These are phyloP conservation scores for Pseudochirops cupreus DNA, from an alignment of 2,797 vertebrate genomes.

Conservation along the genomic window DNA sequence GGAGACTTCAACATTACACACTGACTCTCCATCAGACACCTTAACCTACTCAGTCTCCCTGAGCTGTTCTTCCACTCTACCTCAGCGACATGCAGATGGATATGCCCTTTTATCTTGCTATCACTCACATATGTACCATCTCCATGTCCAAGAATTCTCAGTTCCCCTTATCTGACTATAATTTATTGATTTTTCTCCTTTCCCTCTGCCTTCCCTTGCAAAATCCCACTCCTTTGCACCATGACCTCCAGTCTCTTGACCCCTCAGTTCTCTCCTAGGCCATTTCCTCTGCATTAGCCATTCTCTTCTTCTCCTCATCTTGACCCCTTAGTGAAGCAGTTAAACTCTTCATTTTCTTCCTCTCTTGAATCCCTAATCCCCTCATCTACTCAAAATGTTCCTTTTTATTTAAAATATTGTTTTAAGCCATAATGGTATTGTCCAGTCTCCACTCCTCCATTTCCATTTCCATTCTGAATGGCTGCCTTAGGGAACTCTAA, in stretches of 20 bases:
- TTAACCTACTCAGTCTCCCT: not conserved
- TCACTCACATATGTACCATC: not conserved
- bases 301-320: not conserved
- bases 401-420: not conserved
- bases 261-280: not conserved
- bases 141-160: too few relatives aligned
- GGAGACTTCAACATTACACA: not conserved
- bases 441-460: not conserved
- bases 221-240: not conserved
- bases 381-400: not conserved
- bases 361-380: not conserved
- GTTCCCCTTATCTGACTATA: not conserved
- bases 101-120: not conserved
- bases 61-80: not conserved
- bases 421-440: not conserved
- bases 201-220: not conserved
- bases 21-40: too few relatives aligned
- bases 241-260: not conserved
- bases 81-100: not conserved
- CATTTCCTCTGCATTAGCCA: not conserved
- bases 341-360: not conserved
- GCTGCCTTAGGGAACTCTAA: not conserved
- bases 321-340: not conserved
- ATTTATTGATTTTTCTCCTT: not conserved
- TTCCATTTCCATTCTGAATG: not conserved